phyloP scores from a whole-genome alignment of 2,113 vertebrate genomes.

The Progne subis region DNA sequence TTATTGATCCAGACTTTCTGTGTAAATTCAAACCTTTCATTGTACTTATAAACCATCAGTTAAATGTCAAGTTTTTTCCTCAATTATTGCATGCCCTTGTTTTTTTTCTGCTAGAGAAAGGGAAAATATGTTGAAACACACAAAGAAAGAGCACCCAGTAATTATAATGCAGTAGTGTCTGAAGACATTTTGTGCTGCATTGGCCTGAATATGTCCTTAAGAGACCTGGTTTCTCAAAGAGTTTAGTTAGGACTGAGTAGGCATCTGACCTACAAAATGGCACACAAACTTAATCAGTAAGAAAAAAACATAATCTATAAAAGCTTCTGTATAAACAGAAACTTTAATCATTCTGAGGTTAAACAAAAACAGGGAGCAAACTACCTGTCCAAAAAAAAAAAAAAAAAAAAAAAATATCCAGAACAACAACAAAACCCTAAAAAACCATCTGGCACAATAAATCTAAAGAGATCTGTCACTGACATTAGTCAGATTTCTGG shows the following conservation, averaged over 20 bases:
- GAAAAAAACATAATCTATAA: neutral
- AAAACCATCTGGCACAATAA: neutral
- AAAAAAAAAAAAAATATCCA: neutral
- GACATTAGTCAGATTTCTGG: neutral
- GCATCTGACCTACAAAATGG: neutral
- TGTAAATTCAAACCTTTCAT: neutral
- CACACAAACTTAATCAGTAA: neutral
- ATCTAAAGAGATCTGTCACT: neutral
- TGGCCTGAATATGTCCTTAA: neutral
- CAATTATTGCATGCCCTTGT: neutral
- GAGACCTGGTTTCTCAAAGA: neutral
- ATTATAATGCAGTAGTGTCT: neutral
- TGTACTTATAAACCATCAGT: neutral
- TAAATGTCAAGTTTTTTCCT: neutral
- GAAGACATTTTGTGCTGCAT: neutral
- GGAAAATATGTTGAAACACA: neutral
- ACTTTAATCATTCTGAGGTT: neutral
- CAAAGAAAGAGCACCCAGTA: neutral
- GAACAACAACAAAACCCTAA: neutral
- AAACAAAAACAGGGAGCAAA: slow-evolving; percentile 4
- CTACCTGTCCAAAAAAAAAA: neutral
- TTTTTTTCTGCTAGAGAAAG: neutral
- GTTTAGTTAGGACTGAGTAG: neutral
- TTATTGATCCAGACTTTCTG: neutral
- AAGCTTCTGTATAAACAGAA: neutral